A percentile compares a stretch with the other conserved stretches of the same genome.
Conservation (phyloP, 2,888 invertebrate species). For the Orthosia gracilis region DNA sequence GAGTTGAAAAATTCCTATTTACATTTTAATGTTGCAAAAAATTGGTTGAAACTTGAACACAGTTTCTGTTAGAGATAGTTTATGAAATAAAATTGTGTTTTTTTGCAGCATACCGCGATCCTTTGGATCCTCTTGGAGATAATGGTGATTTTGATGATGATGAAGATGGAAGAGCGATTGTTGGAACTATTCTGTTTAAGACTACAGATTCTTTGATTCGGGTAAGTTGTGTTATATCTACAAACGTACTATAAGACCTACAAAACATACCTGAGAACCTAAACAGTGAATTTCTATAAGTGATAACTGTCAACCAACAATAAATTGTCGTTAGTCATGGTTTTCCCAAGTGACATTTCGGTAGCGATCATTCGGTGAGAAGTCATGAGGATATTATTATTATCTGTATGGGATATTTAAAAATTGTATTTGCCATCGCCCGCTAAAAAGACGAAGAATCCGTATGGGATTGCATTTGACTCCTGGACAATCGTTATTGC, state of each 20-base stretch:
- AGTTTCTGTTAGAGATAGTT: constrained; percentile 27
- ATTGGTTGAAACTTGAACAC: constrained; percentile 51
- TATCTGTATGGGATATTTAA: no score
- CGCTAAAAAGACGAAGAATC: no score
- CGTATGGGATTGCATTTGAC: no score
- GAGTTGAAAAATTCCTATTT: constrained; percentile 59
- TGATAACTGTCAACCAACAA: not conserved
- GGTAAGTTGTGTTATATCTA: constrained; percentile 71
- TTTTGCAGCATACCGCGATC: constrained; percentile 80
- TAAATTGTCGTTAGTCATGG: no score
- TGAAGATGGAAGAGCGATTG: constrained; percentile 85
- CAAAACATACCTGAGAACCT: not conserved
- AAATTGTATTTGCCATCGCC: no score
- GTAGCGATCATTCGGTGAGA: no score
- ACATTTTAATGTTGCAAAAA: constrained; percentile 64
- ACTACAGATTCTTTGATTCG: constrained; percentile 85
- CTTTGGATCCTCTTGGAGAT: constrained; percentile 81
- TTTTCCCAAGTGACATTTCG: not conserved
- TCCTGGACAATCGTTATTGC: no score
- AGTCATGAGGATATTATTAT: no score
- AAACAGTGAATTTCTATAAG: not conserved
- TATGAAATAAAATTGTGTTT: constrained; percentile 24
- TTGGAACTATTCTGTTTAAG: constrained; percentile 86
- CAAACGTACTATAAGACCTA: fast-evolving
- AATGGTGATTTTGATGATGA: constrained; percentile 85